Base-by-base conservation (phyloP, 2,113 vertebrate genomes). In the Agelaius phoeniceus region DNA sequence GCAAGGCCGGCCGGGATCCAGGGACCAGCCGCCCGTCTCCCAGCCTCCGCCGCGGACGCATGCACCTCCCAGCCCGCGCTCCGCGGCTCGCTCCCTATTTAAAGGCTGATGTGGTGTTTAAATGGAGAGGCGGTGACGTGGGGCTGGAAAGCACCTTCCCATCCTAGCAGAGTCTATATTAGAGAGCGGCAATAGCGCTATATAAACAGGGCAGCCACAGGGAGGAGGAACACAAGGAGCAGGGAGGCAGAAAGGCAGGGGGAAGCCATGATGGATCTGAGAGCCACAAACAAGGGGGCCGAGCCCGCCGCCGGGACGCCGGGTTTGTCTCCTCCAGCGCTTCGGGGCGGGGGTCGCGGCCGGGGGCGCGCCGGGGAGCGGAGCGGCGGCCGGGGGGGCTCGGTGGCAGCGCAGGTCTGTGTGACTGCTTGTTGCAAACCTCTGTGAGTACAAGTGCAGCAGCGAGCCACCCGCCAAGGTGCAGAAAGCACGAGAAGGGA, bases 161-260 rank as follows among this genome's bases (percentile, higher is more conserved):
- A 99, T 99, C 99, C 98, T 97, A 98, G 97, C 99, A 98, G 98
- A 98, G 99, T 99, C 98, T 99, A 99, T 99, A 99, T 99, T 99
- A 99, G 99, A 99, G 98, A 98, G 98, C 98, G 98, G 98, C 98
- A 98, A 99, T 99, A 99, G 98, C 98, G 97, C 98, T 99, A 99
- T 99, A 99, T 98, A 99, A 99, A 98, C 98, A 98, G 97, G 98
- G 98, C 98, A 94, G 98, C 98, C 97, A 97, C 97, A 97, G 98
- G 98, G 98, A 99, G 99, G 98, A 99, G 98, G 98, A 98, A 98
- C 99, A 99, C 98, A 99, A 97, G 97, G 98, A 97, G 97, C 96
- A 82, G 97, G 98, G 97, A 98, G 98, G 97, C 94, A 97, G 98
- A 97, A 95, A 98, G 96, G 93, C 97, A 96, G 84, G 95, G 87